A percentile compares a stretch with the other conserved stretches of the same genome.
These are phyloP conservation scores for Glareola pratincola DNA, from an alignment of 2,113 vertebrate genomes.

Conservation along the genomic window DNA sequence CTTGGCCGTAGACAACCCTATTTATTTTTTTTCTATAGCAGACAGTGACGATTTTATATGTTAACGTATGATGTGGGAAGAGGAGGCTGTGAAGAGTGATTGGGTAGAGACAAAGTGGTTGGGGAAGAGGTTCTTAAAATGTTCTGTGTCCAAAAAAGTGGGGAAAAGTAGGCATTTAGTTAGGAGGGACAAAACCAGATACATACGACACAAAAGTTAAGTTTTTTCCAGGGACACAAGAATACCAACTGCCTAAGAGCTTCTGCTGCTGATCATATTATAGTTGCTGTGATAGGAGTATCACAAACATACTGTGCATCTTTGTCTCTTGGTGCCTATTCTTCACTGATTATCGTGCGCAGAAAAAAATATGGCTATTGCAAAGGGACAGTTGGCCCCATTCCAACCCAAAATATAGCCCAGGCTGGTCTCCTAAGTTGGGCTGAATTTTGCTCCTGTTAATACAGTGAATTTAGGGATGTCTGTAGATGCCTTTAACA, in stretches of 20 bases:
- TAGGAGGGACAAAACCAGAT: background rate
- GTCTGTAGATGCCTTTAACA: background rate
- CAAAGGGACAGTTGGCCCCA: background rate
- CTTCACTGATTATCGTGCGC: background rate
- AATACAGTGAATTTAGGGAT: background rate
- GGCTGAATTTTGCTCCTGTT: background rate
- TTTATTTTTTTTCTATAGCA: background rate
- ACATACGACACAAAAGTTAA: background rate
- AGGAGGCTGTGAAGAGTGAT: background rate
- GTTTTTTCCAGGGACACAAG: background rate
- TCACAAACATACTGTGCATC: background rate
- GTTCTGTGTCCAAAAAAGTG: background rate
- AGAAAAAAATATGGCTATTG: background rate
- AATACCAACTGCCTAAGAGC: background rate
- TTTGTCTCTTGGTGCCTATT: background rate
- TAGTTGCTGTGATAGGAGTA: background rate
- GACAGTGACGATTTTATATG: background rate
- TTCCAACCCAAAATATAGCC: background rate
- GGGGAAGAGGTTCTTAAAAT: background rate
- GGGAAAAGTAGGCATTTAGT: background rate
- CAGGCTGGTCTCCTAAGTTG: background rate
- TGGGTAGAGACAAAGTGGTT: background rate
- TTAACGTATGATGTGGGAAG: background rate
- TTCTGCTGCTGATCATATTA: background rate
- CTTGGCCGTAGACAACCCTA: background rate